Evolutionary conservation across 2,113 vertebrate species (phyloP).

Genomic region (Peromyscus polionotus): DNA sequence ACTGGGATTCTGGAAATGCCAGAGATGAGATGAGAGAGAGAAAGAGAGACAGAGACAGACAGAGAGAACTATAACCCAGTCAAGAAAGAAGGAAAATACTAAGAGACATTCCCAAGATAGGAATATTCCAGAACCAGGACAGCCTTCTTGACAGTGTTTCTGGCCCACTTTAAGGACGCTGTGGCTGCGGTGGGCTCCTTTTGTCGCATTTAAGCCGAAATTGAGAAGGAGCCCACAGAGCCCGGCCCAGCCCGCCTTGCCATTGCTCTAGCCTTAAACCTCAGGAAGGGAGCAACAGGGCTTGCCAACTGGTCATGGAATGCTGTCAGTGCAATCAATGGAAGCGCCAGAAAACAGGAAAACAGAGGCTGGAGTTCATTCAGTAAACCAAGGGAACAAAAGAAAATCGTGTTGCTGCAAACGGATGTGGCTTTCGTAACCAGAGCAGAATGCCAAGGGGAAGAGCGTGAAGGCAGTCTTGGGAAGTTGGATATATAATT

Average conservation of each 20-base stretch:
- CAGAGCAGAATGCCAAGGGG: background rate
- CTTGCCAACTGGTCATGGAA: background rate
- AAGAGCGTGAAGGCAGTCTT: background rate
- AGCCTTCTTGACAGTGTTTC: background rate
- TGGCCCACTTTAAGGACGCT: background rate
- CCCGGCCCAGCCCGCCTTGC: background rate
- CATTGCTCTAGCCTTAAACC: no score
- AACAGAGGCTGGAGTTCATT: background rate
- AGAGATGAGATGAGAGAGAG: background rate
- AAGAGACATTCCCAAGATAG: background rate
- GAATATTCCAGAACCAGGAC: background rate
- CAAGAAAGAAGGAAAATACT: background rate
- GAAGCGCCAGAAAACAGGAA: background rate
- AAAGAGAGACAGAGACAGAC: background rate
- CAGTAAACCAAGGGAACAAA: background rate
- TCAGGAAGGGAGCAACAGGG: no score
- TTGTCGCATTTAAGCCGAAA: background rate
- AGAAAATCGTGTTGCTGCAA: background rate
- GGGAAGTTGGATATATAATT: background rate
- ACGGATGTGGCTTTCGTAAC: background rate
- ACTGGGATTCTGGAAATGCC: background rate
- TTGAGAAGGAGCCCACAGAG: background rate
- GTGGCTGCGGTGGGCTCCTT: background rate
- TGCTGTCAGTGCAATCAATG: fast-evolving
- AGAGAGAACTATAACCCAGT: background rate